These are phyloP conservation scores for Rapana venosa DNA, from an alignment of 2,888 invertebrate species.

Conservation along the genomic window DNA sequence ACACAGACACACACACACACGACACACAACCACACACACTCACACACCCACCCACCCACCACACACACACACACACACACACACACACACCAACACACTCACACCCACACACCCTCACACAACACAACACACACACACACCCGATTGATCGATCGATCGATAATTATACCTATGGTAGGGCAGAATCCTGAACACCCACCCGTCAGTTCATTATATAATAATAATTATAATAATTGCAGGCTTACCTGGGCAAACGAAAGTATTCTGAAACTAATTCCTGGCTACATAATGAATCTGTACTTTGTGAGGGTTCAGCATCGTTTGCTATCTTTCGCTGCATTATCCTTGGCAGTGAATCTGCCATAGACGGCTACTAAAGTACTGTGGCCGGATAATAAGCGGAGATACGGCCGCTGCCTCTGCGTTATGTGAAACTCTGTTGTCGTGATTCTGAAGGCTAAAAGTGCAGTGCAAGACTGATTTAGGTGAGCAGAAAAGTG, in stretches of 20 bases:
- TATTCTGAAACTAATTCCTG: not conserved
- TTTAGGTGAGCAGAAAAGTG: not conserved
- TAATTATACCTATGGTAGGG: not conserved
- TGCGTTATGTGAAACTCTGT: not conserved
- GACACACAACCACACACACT: not conserved
- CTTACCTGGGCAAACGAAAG: not conserved
- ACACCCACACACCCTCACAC: not conserved
- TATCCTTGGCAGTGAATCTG: not conserved
- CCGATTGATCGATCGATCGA: not conserved
- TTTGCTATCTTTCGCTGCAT: too few species aligned
- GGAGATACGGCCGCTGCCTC: not conserved
- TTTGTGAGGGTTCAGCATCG: too few species aligned
- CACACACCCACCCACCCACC: not conserved
- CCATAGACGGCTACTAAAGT: not conserved
- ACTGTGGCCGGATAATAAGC: not conserved
- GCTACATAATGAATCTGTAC: too few species aligned
- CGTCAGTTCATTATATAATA: not conserved
- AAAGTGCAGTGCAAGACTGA: not conserved
- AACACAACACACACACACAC: slow-evolving; percentile 4
- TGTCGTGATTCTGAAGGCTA: not conserved
- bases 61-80: slow-evolving; percentile 9
- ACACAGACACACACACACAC: not conserved
- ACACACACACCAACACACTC: slow-evolving; percentile 16
- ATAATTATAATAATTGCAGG: not conserved
- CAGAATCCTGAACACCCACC: not conserved